Conservation (phyloP, 1,140 invertebrate species). For the Trichoplusia ni region DNA sequence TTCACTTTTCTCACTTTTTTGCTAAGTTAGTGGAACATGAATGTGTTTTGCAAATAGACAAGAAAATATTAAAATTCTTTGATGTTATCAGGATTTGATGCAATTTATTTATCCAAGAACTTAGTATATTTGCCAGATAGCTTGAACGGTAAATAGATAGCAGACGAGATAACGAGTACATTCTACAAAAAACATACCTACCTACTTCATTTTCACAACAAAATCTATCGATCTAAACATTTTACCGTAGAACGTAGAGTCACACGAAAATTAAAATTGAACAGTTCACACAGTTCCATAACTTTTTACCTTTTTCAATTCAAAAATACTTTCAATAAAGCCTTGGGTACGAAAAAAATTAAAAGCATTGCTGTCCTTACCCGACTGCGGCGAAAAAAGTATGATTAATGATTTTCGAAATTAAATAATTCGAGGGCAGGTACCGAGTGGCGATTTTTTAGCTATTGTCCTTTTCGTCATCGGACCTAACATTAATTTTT, state of each 20-base stretch:
- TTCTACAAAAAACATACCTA: no score
- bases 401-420: conserved; percentile 32
- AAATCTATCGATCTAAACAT: no score
- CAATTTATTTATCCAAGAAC: no score
- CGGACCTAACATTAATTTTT: background rate
- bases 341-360: conserved; percentile 14
- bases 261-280: conserved; percentile 5
- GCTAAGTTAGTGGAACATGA: background rate
- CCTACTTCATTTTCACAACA: no score
- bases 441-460: conserved; percentile 27
- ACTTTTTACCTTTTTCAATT: background rate
- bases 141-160: no score
- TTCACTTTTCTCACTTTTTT: background rate
- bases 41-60: no score
- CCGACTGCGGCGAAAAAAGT: conserved; percentile 21
- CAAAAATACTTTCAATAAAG: conserved; percentile 6
- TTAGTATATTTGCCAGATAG: no score
- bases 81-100: no score
- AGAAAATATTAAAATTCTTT: no score
- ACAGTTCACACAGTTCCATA: background rate
- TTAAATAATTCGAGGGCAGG: conserved; percentile 30
- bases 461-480: conserved; percentile 14
- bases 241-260: background rate
- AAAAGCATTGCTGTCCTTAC: conserved; percentile 21
- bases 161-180: no score